phyloP scores from a whole-genome alignment of 1,140 invertebrate species.

The Sitobion miscanthi region DNA sequence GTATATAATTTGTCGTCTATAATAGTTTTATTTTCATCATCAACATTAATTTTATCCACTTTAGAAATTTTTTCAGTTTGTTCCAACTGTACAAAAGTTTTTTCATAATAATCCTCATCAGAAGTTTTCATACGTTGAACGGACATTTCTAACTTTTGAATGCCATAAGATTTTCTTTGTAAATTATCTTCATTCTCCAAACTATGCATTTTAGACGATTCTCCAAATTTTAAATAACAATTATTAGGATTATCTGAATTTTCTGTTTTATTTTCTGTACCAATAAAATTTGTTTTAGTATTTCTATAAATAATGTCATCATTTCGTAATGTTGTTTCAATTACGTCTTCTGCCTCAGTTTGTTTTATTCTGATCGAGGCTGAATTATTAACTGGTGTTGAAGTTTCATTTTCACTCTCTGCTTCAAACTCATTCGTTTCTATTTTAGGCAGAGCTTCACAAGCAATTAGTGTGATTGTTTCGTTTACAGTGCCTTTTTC shows the following conservation, averaged over 20 bases:
- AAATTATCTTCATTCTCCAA: neutral
- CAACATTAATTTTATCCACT: neutral
- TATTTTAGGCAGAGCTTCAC: neutral
- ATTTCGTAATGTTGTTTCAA: neutral
- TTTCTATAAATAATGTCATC: neutral
- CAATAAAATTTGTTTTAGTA: neutral
- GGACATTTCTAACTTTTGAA: slow-evolving; percentile 7
- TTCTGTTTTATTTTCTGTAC: neutral
- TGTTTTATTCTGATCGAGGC: neutral
- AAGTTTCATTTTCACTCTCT: neutral
- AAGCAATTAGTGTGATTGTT: neutral
- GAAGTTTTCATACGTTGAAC: neutral
- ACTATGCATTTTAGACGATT: neutral
- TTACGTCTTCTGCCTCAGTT: neutral
- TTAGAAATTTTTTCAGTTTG: neutral
- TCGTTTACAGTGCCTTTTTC: neutral
- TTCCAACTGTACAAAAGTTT: slow-evolving; percentile 4
- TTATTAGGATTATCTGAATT: neutral
- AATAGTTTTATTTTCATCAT: neutral
- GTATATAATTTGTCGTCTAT: neutral
- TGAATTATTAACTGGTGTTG: neutral
- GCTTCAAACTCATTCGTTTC: neutral
- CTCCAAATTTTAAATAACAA: neutral
- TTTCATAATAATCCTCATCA: slow-evolving; percentile 18
- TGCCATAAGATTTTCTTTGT: neutral